These are phyloP conservation scores for Hermetia illucens DNA, from an alignment of 1,140 invertebrate genomes.

Conservation along the genomic window DNA sequence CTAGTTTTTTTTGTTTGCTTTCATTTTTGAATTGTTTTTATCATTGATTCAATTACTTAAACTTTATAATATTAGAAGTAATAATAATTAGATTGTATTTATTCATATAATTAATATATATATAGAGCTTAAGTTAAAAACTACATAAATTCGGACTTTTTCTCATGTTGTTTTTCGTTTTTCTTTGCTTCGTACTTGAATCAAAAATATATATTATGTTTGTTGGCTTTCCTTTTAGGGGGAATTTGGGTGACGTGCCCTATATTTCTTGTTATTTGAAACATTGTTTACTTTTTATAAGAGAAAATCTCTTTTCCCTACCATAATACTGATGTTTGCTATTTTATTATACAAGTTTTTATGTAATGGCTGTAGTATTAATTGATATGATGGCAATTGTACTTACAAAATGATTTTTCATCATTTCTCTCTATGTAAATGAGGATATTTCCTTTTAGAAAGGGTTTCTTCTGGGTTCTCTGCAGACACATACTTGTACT, in stretches of 20 bases:
- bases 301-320: neutral
- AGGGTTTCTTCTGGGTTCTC: too few species aligned
- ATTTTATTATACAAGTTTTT: neutral
- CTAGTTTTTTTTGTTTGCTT: too few species aligned
- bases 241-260: too few species aligned
- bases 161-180: neutral
- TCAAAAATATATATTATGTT: neutral
- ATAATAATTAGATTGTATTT: slow-evolving; percentile 3
- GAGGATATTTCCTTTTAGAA: too few species aligned
- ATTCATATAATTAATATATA: neutral
- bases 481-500: too few species aligned
- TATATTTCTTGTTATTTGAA: slow-evolving; percentile 1
- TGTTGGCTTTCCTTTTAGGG: neutral
- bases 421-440: too few species aligned
- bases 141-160: slow-evolving; percentile 7
- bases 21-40: too few species aligned
- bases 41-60: too few species aligned
- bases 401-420: too few species aligned
- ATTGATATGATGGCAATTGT: too few species aligned
- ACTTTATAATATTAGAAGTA: too few species aligned
- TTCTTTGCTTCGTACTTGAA: neutral
- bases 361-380: too few species aligned
- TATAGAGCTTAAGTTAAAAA: neutral
- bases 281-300: neutral
- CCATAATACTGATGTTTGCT: neutral